phyloP scores from a whole-genome alignment of 2,888 invertebrate genomes.

The Eupithecia subfuscata region DNA sequence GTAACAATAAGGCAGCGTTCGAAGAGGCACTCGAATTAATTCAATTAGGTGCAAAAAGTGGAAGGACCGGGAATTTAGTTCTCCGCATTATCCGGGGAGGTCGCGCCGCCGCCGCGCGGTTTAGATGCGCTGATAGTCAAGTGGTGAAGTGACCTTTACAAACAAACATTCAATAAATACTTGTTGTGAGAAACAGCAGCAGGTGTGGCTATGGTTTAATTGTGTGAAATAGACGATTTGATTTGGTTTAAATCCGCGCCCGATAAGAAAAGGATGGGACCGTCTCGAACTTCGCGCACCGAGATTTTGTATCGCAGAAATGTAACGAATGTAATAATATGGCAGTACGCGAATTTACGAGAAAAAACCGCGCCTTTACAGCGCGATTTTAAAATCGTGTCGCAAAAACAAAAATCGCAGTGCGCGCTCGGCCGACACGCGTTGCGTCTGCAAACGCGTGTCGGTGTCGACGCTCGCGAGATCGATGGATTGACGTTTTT shows the following conservation, averaged over 20 bases:
- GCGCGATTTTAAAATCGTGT: too few species aligned
- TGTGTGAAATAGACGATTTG: background rate
- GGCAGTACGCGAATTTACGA: too few species aligned
- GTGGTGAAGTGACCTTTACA: background rate
- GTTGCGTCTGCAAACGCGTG: too few species aligned
- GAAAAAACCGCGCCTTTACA: too few species aligned
- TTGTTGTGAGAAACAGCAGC: background rate
- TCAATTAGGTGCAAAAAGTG: slow-evolving; percentile 41
- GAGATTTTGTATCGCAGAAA: too few species aligned
- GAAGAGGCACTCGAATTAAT: slow-evolving; percentile 28
- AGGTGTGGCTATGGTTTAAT: background rate
- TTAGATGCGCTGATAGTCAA: background rate
- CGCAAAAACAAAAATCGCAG: too few species aligned
- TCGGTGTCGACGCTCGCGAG: too few species aligned
- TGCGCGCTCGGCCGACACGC: too few species aligned
- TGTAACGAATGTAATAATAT: too few species aligned
- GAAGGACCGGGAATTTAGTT: slow-evolving; percentile 30
- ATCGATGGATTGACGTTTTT: background rate
- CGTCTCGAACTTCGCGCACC: background rate
- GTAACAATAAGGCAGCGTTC: slow-evolving; percentile 7
- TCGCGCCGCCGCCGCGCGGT: background rate
- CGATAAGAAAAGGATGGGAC: background rate
- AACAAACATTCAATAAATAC: too few species aligned
- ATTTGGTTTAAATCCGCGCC: background rate
- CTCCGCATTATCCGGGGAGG: slow-evolving; percentile 13